A percentile compares a stretch with the other conserved stretches of the same genome.
phyloP scores from a whole-genome alignment of 1,140 invertebrate genomes.

The Dendroctonus ponderosae region DNA sequence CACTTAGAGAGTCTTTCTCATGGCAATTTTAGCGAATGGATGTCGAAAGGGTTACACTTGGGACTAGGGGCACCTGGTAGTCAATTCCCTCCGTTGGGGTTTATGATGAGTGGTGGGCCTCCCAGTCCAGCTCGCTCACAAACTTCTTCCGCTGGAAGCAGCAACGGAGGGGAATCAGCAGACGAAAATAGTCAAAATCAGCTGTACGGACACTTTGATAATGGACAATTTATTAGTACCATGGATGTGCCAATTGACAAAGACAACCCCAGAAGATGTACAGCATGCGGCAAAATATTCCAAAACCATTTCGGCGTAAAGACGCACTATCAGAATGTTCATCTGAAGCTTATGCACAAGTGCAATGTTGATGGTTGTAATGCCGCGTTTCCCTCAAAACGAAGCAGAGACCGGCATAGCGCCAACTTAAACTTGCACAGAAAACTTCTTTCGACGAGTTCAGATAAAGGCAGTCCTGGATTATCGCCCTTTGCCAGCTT shows the following conservation, averaged over 20 bases:
- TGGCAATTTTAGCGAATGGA: slow-evolving; percentile 66
- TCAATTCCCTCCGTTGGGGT: slow-evolving; percentile 50
- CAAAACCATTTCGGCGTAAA: slow-evolving; percentile 95
- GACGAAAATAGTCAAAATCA: slow-evolving; percentile 60
- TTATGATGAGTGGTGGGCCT: slow-evolving; percentile 51
- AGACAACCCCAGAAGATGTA: slow-evolving; percentile 77
- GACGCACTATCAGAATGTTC: slow-evolving; percentile 93
- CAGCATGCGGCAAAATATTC: slow-evolving; percentile 90
- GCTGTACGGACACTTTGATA: slow-evolving; percentile 69
- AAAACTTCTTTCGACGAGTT: slow-evolving; percentile 77
- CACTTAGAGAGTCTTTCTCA: slow-evolving; percentile 79
- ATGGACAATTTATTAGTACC: slow-evolving; percentile 69
- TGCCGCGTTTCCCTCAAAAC: slow-evolving; percentile 92
- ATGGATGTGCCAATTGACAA: slow-evolving; percentile 83
- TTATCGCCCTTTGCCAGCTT: slow-evolving; percentile 52
- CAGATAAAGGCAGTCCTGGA: slow-evolving; percentile 49
- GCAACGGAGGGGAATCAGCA: slow-evolving; percentile 59
- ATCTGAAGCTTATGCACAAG: slow-evolving; percentile 93
- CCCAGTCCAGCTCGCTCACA: slow-evolving; percentile 59
- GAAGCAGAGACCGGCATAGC: slow-evolving; percentile 89
- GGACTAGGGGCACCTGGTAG: slow-evolving; percentile 42
- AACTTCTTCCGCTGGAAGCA: slow-evolving; percentile 56
- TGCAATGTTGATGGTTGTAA: slow-evolving; percentile 96
- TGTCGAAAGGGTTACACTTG: slow-evolving; percentile 47
- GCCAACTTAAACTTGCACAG: slow-evolving; percentile 89